Base-by-base conservation (phyloP, 2,113 vertebrate genomes). In the Alaudala cheleensis region DNA sequence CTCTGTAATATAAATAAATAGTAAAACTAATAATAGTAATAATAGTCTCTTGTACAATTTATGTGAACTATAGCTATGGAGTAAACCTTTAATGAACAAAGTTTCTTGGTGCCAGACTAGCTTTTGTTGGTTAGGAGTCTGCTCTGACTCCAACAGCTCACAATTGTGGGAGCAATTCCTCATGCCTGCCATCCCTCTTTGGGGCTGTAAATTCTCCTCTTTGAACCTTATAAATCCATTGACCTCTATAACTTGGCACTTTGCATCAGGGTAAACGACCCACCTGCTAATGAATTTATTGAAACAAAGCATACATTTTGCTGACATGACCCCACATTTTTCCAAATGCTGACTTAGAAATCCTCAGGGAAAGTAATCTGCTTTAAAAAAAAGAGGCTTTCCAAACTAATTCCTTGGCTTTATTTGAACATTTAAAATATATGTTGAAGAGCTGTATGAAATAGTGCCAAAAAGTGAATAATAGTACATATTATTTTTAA, bases 401-500 rank as follows among this genome's bases (percentile, higher is more conserved):
- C 64, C 69, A 83, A 91, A 67, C 39, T 67, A 91, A 90, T 77
- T 92, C 71, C 10, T 82, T 94, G 57, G 47, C 56, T 93, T 95
- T 92, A 80, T 88, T 94, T 81, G 95, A 96, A 88, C 89, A 53
- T 72, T 93, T 79, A 86, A 88, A 83, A 71, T 54, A 95, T 65
- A 80, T 56, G 74, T 89, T 96, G 95, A 96, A 97, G 95, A 74
- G 37, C 20, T 93, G 45, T n/a, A 94, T 62, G 71, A 96, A 95
- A 96, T 76, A 83, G 65, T 91, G 93, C 94, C 95, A 94, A 93
- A 96, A 73, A 93, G 40, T 93, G 87, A 97, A 81, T 96, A 95
- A 97, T 80, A 64, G 76, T 94, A 54, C 69, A 72, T 93, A 92
- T 96, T 97, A 95, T 96, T 97, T 97, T 96, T 69, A 91, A 86